Base-by-base conservation (phyloP, 2,113 vertebrate species). In the Pseudonaja textilis region DNA sequence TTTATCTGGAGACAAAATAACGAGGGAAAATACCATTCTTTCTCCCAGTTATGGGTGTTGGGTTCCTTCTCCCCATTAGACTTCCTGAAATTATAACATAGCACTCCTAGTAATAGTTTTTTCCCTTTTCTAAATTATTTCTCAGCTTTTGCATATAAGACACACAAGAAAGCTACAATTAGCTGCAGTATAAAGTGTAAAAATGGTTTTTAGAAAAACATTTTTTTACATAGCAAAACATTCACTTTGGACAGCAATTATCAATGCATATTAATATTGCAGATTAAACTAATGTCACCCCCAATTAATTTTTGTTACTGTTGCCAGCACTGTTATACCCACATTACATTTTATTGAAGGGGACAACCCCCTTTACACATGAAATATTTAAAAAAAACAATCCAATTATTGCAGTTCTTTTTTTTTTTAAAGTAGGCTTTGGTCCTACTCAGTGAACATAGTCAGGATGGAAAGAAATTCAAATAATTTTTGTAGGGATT, bases 121-220 rank as follows among this genome's bases (percentile, higher is more conserved):
- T 85, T 93, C 93, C 89, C 90, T 55, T 56, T 56, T 95, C 95
- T 92, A 95, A 95, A 95, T 93, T 94, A 95, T 92, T 95, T 93
- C 91, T 95, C 94, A 95, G 93, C 39, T 89, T 95, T 97, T 95
- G 95, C 96, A 94, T 94, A 92, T 89, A 93, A 97, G 93, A 95
- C 96, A 94, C 96, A 93, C 96, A 92, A 95, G 96, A 96, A 90
- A 94, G 93, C 26, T 94, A 93, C 93, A 94, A 95, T 96, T 91
- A 97, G 94, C 93, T 95, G 97, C 95, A 93, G 96, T 97, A 98
- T 89, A 98, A 97, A 97, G 61, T 0, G 95, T 97, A 97, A 96
- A 98, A 98, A 98, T 95, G 90, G 94, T 95, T 96, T 94, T 61
- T 96, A 91, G 92, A 97, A 98, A 97, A 93, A 97, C 98, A 97